Conservation (phyloP, 2,888 invertebrate species). For the Imbricaverruca yamaguchii region DNA sequence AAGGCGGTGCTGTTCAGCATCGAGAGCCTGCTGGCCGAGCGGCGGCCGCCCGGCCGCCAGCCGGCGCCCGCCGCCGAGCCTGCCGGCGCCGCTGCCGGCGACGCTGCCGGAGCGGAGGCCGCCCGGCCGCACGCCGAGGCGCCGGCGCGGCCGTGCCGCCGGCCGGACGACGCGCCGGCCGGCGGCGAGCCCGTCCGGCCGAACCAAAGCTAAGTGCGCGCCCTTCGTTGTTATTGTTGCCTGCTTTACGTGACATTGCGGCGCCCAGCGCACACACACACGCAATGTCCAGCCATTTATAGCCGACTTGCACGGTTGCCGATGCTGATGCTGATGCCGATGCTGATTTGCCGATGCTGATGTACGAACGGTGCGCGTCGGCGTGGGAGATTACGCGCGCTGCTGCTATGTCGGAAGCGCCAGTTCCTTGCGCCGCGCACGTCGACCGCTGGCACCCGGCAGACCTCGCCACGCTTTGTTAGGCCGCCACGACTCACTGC, state of each 20-base stretch:
- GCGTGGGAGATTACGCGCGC: too few species aligned
- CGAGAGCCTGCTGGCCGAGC: conserved; percentile 19
- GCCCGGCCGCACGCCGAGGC: too few species aligned
- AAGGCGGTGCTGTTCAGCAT: conserved; percentile 23
- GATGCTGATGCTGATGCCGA: too few species aligned
- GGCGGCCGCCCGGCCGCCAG: neutral
- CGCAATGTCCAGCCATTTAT: too few species aligned
- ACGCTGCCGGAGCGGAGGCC: neutral
- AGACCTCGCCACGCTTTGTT: neutral
- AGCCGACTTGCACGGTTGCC: too few species aligned
- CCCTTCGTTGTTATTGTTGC: neutral
- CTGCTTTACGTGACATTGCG: neutral
- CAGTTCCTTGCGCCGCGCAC: neutral
- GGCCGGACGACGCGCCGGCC: neutral
- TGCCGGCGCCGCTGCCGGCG: neutral
- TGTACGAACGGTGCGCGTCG: too few species aligned
- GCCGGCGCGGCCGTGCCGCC: too few species aligned
- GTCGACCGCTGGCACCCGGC: neutral
- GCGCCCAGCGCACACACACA: too few species aligned
- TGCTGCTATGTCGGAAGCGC: too few species aligned
- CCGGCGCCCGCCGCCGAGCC: neutral
- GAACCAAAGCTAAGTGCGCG: neutral
- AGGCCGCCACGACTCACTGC: neutral
- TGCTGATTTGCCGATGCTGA: too few species aligned
- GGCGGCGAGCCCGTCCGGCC: neutral